Conservation (phyloP, 2,113 vertebrate species). For the Formicarius rufipectus region DNA sequence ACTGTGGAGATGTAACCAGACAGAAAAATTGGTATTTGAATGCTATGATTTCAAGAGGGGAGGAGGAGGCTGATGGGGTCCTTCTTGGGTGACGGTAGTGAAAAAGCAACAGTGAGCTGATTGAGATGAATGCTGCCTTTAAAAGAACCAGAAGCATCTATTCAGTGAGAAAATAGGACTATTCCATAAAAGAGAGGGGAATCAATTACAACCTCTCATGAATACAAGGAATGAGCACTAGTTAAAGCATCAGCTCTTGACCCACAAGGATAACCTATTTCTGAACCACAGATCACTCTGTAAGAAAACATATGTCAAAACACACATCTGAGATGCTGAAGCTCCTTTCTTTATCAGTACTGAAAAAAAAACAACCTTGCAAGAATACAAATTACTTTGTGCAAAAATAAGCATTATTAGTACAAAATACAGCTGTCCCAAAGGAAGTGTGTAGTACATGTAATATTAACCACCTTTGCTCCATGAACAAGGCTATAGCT, state of each 20-base stretch:
- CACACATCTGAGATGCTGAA: neutral
- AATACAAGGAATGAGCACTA: slow-evolving; percentile 14
- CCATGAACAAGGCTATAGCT: neutral
- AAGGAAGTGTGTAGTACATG: neutral
- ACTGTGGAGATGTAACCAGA: neutral
- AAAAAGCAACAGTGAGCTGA: neutral
- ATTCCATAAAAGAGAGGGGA: slow-evolving; percentile 27
- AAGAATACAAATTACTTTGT: slow-evolving; percentile 30
- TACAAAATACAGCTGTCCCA: slow-evolving; percentile 16
- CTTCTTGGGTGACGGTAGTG: neutral
- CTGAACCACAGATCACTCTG: slow-evolving; percentile 13
- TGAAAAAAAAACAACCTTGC: neutral
- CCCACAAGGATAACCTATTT: slow-evolving; percentile 23
- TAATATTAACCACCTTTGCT: neutral
- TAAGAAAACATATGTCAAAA: slow-evolving; percentile 33
- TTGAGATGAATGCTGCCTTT: slow-evolving; percentile 33
- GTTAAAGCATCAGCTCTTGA: slow-evolving; percentile 33
- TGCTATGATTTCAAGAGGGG: neutral
- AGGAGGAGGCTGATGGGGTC: neutral
- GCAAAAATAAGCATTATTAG: neutral
- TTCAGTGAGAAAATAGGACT: neutral
- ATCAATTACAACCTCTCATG: slow-evolving; percentile 36
- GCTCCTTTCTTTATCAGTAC: slow-evolving; percentile 10
- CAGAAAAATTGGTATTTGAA: slow-evolving; percentile 1
- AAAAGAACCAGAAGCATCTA: slow-evolving; percentile 41